Evolutionary conservation across 1,140 invertebrate genomes (phyloP), one percentile per base, ranked within the genome.

Genomic region (Drosophila novamexicana): DNA sequence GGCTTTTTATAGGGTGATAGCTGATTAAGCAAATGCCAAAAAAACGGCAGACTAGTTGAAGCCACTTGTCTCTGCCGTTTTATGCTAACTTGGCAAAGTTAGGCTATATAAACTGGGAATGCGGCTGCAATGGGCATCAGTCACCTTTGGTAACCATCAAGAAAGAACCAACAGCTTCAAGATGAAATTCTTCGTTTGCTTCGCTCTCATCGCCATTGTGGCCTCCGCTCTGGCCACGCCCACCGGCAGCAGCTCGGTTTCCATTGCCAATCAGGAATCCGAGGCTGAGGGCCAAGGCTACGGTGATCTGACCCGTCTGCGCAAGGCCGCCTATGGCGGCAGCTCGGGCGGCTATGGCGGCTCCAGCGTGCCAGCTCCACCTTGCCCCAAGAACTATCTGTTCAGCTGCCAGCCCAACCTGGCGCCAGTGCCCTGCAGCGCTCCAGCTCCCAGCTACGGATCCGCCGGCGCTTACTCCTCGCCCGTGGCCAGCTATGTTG

Each of bases 371-470:
- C 81, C 73, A 57, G 73, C 88, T 52, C 80, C 88, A 50, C 83
- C 88, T 14, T 91, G 88, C 80, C 88, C 88, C 66, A 90, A 88
- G 75, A 91, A 91, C 83, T 91, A 88, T 34, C 56, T 91, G 77
- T 91, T 91, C 80, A 91, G 88, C 83, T 91, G 88, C 77, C 88
- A 91, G 72, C 88, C 88, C 54, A 91, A 83, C 52, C 58, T 91
- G 39, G 88, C 88, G 29, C 88, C 88, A 64, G 88, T 91, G 18
- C 88, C 88, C 6, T 91, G 88, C 83, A 73, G 67, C 36, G 77
- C 83, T 12, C 75, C 83, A 40, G 68, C 86, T 16, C 58, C 76
- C 14, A 70, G 77, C 80, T 88, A 88, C 47, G 85, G 85, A 66
- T 89, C 84, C 52, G 73, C 85, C 45, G 85, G 85, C 29, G 85